phyloP scores from a whole-genome alignment of 1,140 invertebrate species.

The Hycleus phaleratus region DNA sequence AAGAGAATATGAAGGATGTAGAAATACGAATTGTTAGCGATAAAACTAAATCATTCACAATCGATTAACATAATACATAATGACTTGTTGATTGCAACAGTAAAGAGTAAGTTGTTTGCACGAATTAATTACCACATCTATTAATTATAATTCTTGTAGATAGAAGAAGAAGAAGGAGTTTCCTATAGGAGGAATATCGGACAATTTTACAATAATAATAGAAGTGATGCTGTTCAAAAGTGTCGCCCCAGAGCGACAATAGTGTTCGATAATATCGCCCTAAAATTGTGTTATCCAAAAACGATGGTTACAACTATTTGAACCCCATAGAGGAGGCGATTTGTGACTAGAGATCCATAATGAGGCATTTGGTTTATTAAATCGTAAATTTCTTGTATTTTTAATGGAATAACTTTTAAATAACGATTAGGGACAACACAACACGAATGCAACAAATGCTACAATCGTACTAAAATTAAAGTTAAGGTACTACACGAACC shows the following conservation, averaged over 20 bases:
- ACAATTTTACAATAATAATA: constrained; percentile 55
- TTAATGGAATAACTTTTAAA: constrained; percentile 42
- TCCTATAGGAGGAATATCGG: constrained; percentile 55
- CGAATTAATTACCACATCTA: constrained; percentile 11
- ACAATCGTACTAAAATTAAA: constrained; percentile 53
- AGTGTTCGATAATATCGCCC: constrained; percentile 69
- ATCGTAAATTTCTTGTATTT: neutral
- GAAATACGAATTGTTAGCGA: constrained; percentile 56
- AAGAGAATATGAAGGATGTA: constrained; percentile 59
- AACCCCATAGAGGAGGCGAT: constrained; percentile 42
- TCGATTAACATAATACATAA: constrained; percentile 42
- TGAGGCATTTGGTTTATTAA: constrained; percentile 40
- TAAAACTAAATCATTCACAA: constrained; percentile 38
- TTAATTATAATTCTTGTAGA: constrained; percentile 42
- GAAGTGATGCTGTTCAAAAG: constrained; percentile 50
- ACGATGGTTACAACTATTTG: constrained; percentile 59
- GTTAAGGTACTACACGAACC: constrained; percentile 51
- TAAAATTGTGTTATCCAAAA: constrained; percentile 68
- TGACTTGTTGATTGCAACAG: constrained; percentile 51
- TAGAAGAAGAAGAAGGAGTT: constrained; percentile 56
- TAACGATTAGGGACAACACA: constrained; percentile 64
- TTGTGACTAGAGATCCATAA: constrained; percentile 42
- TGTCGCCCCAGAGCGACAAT: constrained; percentile 50
- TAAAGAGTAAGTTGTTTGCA: constrained; percentile 42
- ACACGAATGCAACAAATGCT: constrained; percentile 57